Base-by-base conservation (phyloP, 2,888 invertebrate species). In the Strigamia crassipes region DNA sequence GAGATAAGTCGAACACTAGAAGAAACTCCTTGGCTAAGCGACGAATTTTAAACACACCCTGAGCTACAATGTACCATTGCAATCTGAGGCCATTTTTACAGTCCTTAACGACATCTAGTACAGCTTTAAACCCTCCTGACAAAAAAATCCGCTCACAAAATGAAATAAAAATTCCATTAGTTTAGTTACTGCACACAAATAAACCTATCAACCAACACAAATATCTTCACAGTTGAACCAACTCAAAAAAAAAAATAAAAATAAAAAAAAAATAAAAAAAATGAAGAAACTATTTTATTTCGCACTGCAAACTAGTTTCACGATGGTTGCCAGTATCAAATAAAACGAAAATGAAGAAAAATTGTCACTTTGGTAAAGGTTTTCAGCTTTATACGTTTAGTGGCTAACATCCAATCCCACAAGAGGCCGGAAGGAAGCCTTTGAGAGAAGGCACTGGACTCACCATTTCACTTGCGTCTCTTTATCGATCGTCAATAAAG, bases 381-480 rank as follows among this genome's bases (percentile, higher is more conserved):
- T 73, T 73, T 27, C 73, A 73, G 73, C 73, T 73, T 73, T 73
- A 73, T 73, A 73, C 73, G 73, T 73, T 73, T 73, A 73, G 73
- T 73, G 73, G 73, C 73, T 27, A 73, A 10, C 73, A 27, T 73
- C 73, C 73, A 73, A 73, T 73, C 73, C 73, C 73, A 73, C 73
- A 73, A 73, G 73, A 73, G 73, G 73, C 73, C 73, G 73, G 73
- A 73, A 73, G 73, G 73, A 73, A 73, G 73, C 73, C 73, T 73
- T 73, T 31, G 73, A 73, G 73, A 73, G 73, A 73, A 73, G 73
- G 73, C 73, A 73, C 73, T 73, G 73, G 73, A 73, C 73, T 73
- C 73, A 73, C 73, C 73, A 73, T 73, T 73, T 73, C 73, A 73
- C 73, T 73, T 73, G 73, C 73, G 27, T 73, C 73, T 73, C 73